These are phyloP conservation scores for Allophyes oxyacanthae DNA, from an alignment of 2,888 invertebrate genomes.

Conservation along the genomic window DNA sequence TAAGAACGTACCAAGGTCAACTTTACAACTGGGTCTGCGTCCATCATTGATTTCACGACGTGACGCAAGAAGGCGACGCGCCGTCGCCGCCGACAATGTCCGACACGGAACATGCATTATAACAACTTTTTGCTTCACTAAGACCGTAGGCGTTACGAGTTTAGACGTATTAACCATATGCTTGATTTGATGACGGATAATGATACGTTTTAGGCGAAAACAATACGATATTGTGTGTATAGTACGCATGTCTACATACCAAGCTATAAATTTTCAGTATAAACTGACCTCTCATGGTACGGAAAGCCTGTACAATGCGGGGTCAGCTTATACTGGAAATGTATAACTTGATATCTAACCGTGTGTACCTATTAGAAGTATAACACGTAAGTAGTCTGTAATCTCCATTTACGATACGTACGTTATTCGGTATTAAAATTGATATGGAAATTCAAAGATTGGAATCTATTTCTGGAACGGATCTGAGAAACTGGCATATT, in stretches of 20 bases:
- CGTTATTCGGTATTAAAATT: constrained; percentile 44
- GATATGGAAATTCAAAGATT: constrained; percentile 41
- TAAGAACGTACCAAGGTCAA: constrained; percentile 79
- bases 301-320: too few species aligned
- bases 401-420: constrained; percentile 36
- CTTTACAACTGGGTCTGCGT: constrained; percentile 80
- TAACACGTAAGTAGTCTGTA: constrained; percentile 26
- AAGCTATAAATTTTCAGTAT: too few species aligned
- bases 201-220: constrained; percentile 59
- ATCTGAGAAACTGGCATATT: constrained; percentile 22
- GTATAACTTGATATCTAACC: too few species aligned
- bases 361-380: constrained; percentile 37
- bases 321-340: too few species aligned
- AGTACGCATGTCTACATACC: too few species aligned
- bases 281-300: too few species aligned
- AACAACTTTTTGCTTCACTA: constrained; percentile 71
- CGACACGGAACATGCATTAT: constrained; percentile 70
- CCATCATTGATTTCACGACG: constrained; percentile 84
- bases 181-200: constrained; percentile 61
- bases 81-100: constrained; percentile 54
- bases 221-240: constrained; percentile 49
- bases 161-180: constrained; percentile 54
- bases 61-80: constrained; percentile 75
- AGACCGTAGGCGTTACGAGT: constrained; percentile 62
- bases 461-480: constrained; percentile 37